Evolutionary conservation across 2,797 vertebrate genomes (phyloP).

Genomic region (Microchirus variegatus): DNA sequence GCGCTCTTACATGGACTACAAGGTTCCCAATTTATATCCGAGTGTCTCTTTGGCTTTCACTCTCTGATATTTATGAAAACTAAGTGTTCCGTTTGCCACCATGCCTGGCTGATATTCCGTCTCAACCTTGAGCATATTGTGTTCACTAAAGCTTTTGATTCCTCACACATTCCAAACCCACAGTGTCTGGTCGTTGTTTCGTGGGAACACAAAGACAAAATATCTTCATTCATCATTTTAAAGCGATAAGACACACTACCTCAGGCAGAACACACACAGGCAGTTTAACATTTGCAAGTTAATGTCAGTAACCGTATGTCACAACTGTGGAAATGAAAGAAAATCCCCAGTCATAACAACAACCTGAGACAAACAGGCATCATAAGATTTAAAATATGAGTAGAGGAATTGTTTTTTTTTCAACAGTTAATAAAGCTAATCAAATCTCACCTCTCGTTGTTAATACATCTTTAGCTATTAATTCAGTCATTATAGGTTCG

Average conservation of each 20-base stretch:
- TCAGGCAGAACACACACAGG: too few species aligned
- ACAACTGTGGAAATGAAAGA: constrained; percentile 15
- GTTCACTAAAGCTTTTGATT: neutral
- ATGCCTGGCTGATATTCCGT: neutral
- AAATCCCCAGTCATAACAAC: neutral
- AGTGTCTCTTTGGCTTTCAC: neutral
- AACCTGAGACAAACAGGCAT: neutral
- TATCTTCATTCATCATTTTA: too few species aligned
- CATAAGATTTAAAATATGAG: too few species aligned
- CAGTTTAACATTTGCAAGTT: too few species aligned
- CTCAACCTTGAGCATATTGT: neutral
- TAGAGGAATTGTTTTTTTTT: too few species aligned
- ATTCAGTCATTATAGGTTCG: too few species aligned
- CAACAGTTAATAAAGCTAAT: too few species aligned
- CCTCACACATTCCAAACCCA: neutral
- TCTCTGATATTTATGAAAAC: neutral
- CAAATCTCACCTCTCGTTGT: too few species aligned
- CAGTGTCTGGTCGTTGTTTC: neutral
- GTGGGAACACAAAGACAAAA: too few species aligned
- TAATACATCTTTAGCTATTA: too few species aligned
- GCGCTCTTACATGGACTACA: neutral
- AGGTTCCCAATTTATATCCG: neutral
- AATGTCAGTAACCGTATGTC: neutral
- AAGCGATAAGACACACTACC: too few species aligned
- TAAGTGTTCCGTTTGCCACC: neutral